Evolutionary conservation across 2,797 vertebrate genomes (phyloP).

Genomic region (Streptopelia turtur): DNA sequence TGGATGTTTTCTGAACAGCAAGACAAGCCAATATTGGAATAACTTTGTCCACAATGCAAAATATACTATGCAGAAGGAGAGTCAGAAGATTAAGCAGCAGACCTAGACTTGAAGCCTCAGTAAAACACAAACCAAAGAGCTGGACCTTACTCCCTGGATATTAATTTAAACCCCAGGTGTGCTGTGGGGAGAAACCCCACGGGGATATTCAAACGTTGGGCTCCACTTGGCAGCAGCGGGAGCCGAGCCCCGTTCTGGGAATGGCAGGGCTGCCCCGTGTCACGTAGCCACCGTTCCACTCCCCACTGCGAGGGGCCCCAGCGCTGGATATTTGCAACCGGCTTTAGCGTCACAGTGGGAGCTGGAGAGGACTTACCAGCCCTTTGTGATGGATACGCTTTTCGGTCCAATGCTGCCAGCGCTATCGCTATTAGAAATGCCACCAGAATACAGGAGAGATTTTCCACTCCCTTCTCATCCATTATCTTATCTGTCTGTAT

Average conservation of each 20-base stretch:
- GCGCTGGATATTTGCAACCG: slow-evolving; percentile 3
- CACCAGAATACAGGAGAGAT: slow-evolving; percentile 53
- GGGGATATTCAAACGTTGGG: background rate
- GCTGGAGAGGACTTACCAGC: slow-evolving; percentile 35
- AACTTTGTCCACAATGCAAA: background rate
- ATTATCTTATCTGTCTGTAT: slow-evolving; percentile 59
- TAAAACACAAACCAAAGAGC: background rate
- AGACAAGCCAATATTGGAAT: background rate
- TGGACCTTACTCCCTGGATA: background rate
- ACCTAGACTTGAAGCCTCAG: background rate
- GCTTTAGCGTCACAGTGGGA: slow-evolving; percentile 54
- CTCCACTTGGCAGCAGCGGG: background rate
- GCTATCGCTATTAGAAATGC: slow-evolving; percentile 35
- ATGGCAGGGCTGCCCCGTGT: background rate
- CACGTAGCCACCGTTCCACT: slow-evolving; percentile 13
- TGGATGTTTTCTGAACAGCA: background rate
- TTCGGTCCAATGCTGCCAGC: slow-evolving; percentile 39
- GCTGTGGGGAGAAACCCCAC: background rate
- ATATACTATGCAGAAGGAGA: background rate
- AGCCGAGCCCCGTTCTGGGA: background rate
- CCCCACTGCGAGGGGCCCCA: slow-evolving; percentile 40
- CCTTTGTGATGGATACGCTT: slow-evolving; percentile 48
- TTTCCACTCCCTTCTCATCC: slow-evolving; percentile 64
- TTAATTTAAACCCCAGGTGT: background rate
- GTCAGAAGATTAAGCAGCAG: background rate